These are phyloP conservation scores for Brenthis hecate DNA, from an alignment of 2,888 invertebrate species.

Conservation along the genomic window DNA sequence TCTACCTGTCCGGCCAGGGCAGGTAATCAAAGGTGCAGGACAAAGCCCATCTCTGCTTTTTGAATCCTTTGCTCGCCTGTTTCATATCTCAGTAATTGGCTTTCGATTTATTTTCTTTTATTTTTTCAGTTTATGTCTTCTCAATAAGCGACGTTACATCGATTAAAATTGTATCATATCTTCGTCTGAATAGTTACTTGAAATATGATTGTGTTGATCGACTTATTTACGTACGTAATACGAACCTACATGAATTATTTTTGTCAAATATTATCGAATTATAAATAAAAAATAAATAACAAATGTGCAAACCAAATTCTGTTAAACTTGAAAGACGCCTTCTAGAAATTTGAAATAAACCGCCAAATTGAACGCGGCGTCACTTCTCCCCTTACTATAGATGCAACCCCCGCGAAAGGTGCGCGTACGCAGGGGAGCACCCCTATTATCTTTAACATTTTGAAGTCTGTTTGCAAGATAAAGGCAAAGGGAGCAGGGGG, in stretches of 20 bases:
- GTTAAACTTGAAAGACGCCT: conserved; percentile 43
- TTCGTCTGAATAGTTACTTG: neutral
- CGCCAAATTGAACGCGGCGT: conserved; percentile 62
- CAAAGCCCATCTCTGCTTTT: conserved; percentile 74
- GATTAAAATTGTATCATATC: conserved; percentile 1
- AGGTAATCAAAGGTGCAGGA: conserved; percentile 78
- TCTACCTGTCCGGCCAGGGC: conserved; percentile 49
- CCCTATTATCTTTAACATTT: conserved; percentile 82
- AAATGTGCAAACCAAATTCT: neutral
- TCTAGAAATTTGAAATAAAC: conserved; percentile 72
- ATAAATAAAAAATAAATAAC: too few species aligned
- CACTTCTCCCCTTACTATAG: conserved; percentile 51
- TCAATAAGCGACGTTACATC: conserved; percentile 23
- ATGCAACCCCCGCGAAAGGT: conserved; percentile 76
- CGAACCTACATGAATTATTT: too few species aligned
- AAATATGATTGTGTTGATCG: neutral
- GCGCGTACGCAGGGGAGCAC: conserved; percentile 65
- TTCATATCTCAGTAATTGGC: conserved; percentile 73
- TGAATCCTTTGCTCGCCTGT: conserved; percentile 67
- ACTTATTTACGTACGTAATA: too few species aligned
- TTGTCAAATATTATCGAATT: too few species aligned
- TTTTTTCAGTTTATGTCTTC: conserved; percentile 31
- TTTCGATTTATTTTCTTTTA: conserved; percentile 66
- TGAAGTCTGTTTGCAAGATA: conserved; percentile 82
- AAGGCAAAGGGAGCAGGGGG: conserved; percentile 79